Evolutionary conservation across 2,797 vertebrate genomes (phyloP).

Genomic region (Leuciscus waleckii): DNA sequence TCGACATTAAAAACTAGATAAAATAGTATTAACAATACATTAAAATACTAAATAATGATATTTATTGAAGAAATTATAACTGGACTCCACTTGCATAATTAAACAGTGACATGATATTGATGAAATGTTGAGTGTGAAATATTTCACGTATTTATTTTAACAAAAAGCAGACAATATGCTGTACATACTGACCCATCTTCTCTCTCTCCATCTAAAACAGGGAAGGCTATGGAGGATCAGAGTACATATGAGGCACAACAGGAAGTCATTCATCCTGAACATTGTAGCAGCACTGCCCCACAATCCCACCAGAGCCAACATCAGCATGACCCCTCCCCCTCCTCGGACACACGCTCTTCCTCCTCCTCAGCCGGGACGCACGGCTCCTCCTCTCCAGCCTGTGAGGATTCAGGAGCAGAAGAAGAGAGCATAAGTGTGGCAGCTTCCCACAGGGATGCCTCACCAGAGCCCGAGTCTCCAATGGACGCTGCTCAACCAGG

Average conservation of each 20-base stretch:
- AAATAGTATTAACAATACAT: background rate
- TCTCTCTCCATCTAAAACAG: constrained; percentile 54
- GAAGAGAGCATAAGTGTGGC: constrained; percentile 60
- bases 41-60: background rate
- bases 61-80: background rate
- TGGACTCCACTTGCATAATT: background rate
- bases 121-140: background rate
- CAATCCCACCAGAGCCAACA: constrained; percentile 62
- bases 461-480: constrained; percentile 37
- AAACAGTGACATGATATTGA: background rate
- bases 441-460: constrained; percentile 62
- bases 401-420: constrained; percentile 63
- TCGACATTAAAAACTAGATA: background rate
- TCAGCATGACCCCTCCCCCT: constrained; percentile 64
- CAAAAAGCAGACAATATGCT: background rate
- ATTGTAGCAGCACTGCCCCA: constrained; percentile 22
- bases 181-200: background rate
- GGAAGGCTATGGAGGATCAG: constrained; percentile 60
- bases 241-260: constrained; percentile 21
- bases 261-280: constrained; percentile 37
- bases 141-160: background rate
- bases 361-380: constrained; percentile 70
- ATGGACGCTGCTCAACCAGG: constrained; percentile 12
- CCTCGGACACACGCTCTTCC: constrained; percentile 60
- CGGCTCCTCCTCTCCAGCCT: constrained; percentile 63